These are phyloP conservation scores for Agrypnia vestita DNA, from an alignment of 1,140 invertebrate genomes.

Conservation along the genomic window DNA sequence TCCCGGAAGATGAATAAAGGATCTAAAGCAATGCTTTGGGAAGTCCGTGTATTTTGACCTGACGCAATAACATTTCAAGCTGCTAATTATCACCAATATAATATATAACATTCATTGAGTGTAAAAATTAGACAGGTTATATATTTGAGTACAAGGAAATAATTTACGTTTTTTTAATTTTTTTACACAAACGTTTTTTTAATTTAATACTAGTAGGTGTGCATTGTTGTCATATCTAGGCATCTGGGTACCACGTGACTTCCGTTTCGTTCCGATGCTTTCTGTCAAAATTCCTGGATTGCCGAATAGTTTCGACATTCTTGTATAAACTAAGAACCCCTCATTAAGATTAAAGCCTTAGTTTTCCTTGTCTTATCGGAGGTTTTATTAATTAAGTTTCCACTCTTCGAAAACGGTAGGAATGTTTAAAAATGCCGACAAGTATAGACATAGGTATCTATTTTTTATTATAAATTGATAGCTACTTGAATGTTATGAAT, in stretches of 20 bases:
- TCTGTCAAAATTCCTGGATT: slow-evolving; percentile 21
- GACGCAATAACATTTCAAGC: no score
- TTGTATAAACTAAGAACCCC: slow-evolving; percentile 4
- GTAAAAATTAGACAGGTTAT: no score
- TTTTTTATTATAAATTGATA: neutral
- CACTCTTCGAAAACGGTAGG: neutral
- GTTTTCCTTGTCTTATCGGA: neutral
- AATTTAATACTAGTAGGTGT: neutral
- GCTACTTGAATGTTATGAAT: neutral
- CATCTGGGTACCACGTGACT: slow-evolving; percentile 22
- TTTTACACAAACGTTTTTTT: no score
- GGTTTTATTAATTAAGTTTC: slow-evolving; percentile 15
- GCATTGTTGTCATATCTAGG: neutral
- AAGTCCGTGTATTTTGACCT: no score
- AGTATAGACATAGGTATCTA: neutral
- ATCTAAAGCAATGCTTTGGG: no score
- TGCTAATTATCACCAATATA: no score
- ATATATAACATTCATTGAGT: no score
- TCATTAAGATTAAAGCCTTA: slow-evolving; percentile 8
- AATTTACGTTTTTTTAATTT: no score
- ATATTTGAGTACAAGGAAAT: no score
- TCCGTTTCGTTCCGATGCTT: neutral
- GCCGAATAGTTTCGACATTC: slow-evolving; percentile 26
- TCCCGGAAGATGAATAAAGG: no score
- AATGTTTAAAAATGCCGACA: neutral